Evolutionary conservation across 1,140 invertebrate species (phyloP), one percentile per base, ranked within the genome.

Genomic region (Zaprionus africanus): DNA sequence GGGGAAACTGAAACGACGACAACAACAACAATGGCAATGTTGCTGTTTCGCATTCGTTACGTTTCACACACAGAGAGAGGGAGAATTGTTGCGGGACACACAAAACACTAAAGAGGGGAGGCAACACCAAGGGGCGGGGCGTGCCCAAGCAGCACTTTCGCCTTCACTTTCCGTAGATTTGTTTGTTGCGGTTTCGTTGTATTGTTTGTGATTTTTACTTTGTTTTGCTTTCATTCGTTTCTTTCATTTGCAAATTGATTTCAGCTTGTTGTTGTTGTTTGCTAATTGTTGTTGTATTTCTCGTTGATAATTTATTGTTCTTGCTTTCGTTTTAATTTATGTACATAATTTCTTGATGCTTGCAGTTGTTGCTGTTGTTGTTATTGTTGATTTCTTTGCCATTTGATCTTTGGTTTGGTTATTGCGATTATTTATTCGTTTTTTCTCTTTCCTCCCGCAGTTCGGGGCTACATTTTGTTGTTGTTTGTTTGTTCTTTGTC

Each of bases 401-500:
- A 85, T 88, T 86, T 85, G 78, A 87, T 88, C 86, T 88, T 90
- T 90, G 85, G 84, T 88, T 88, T 88, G 53, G 81, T 84, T 90
- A 17, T 73, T 81, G 71, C 34, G 70, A 76, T 81, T 76, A 24
- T 24, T 67, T 46, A 49, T 63, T 64, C 67, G 49, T 78, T 74
- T 53, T 74, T 34, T 34, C 43, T 67, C 24, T 17, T 53, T 49
- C 58, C 41, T 38, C 5, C 49, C 38, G 62, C 51, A 17, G 41
- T 19, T 60, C 19, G 43, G 22, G 65, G 59, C 82, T 82, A 84
- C 82, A 86, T 85, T 81, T 64, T 78, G 71, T 56, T 26, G 26
- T 26, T 28, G 28, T 31, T 31, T 31, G 6, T 31, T 31, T 22
- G 22, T 22, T 22, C 22, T 6, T 28, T 28, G n/a, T 70, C n/a